Conservation (phyloP, 2,888 invertebrate genomes). For the Heteromurus nitidus region DNA sequence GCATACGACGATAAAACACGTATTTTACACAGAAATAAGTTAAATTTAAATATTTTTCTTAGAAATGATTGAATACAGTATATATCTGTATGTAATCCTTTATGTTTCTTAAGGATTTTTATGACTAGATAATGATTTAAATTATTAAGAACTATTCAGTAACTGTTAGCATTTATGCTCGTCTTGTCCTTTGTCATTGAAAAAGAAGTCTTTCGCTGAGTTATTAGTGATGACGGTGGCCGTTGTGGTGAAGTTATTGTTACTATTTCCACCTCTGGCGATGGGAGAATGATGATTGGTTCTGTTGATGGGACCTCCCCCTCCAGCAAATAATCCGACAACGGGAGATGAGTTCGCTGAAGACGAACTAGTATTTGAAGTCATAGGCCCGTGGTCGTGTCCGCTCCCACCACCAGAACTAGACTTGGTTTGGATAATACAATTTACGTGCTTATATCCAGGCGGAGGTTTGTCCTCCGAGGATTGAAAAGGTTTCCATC, state of each 20-base stretch:
- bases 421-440: slow-evolving; percentile 52
- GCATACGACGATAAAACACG: no score
- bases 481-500: slow-evolving; percentile 52
- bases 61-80: no score
- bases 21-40: no score
- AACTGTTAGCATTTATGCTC: slow-evolving; percentile 51
- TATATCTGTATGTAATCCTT: no score
- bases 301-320: slow-evolving; percentile 27
- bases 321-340: slow-evolving; percentile 19
- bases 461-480: slow-evolving; percentile 50
- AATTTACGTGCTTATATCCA: slow-evolving; percentile 51
- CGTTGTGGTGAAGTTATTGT: slow-evolving; percentile 44
- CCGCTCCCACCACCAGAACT: slow-evolving; percentile 12
- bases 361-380: not conserved
- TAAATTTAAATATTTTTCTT: no score
- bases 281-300: slow-evolving; percentile 36
- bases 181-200: slow-evolving; percentile 54
- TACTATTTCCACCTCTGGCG: slow-evolving; percentile 31
- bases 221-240: slow-evolving; percentile 56
- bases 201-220: slow-evolving; percentile 56
- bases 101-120: no score
- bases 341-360: slow-evolving; percentile 45
- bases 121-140: no score
- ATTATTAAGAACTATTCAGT: no score
- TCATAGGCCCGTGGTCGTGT: not conserved